Conservation (phyloP, 1,140 invertebrate genomes). For the Zophobas morio region DNA sequence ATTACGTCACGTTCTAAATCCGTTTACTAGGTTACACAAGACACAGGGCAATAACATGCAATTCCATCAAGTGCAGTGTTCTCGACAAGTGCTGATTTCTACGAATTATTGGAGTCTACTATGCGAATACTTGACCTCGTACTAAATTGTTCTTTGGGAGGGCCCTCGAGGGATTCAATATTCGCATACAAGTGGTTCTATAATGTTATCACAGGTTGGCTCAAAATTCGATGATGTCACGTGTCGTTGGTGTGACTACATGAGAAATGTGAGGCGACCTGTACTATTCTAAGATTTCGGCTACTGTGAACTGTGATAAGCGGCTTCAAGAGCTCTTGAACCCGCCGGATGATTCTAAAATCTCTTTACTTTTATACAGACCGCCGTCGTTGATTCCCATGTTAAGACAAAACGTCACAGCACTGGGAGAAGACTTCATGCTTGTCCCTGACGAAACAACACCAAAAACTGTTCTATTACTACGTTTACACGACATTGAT, state of each 20-base stretch:
- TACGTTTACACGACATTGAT: conserved; percentile 41
- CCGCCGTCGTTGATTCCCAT: conserved; percentile 62
- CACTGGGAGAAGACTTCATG: conserved; percentile 66
- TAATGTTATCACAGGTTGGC: conserved; percentile 22
- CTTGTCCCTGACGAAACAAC: conserved; percentile 63
- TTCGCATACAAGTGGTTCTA: conserved; percentile 19
- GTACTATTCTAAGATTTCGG: conserved; percentile 16
- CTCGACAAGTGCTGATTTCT: conserved; percentile 38
- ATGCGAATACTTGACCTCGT: conserved; percentile 29
- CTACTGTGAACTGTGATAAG: conserved; percentile 28
- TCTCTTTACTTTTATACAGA: conserved; percentile 61
- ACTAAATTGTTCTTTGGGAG: conserved; percentile 10
- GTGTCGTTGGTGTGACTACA: background rate
- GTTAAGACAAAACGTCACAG: conserved; percentile 63
- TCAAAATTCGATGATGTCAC: conserved; percentile 17
- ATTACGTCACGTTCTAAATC: conserved; percentile 33
- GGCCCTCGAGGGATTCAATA: background rate
- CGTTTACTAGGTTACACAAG: conserved; percentile 15
- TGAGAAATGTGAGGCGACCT: conserved; percentile 37
- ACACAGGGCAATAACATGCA: conserved; percentile 43
- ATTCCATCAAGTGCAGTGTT: conserved; percentile 38
- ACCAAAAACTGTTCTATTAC: conserved; percentile 50
- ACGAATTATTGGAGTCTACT: conserved; percentile 38
- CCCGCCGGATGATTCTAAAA: conserved; percentile 15
- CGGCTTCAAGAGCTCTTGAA: conserved; percentile 15